These are phyloP conservation scores for Venustaconcha ellipsiformis DNA, from an alignment of 1,140 invertebrate species.

Conservation along the genomic window DNA sequence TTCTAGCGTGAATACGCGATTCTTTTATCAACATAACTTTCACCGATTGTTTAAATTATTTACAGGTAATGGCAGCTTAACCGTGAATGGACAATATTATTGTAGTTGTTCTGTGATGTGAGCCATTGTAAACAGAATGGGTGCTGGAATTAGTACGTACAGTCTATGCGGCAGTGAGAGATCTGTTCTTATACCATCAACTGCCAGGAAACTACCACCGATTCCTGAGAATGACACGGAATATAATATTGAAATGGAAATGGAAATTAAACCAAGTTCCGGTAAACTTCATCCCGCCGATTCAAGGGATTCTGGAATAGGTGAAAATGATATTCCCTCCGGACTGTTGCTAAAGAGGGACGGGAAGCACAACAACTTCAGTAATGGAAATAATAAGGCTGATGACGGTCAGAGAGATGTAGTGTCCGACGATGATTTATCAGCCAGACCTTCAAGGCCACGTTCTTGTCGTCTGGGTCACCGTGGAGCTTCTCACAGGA, in stretches of 20 bases:
- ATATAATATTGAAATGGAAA: conserved; percentile 16
- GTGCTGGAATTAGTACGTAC: conserved; percentile 38
- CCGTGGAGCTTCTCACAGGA: conserved; percentile 28
- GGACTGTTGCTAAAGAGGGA: conserved; percentile 24
- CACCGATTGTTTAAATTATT: no score
- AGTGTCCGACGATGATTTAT: conserved; percentile 13
- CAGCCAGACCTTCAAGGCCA: conserved; percentile 28
- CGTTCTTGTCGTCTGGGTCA: conserved; percentile 45
- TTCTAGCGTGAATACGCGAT: no score
- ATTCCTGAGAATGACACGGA: conserved; percentile 33
- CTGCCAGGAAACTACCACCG: conserved; percentile 31
- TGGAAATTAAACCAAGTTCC: conserved; percentile 28
- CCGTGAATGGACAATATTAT: no score
- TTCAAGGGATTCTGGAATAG: conserved; percentile 46
- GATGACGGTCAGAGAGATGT: conserved; percentile 25
- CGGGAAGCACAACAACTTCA: conserved; percentile 5
- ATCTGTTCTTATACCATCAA: conserved; percentile 40
- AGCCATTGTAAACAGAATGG: conserved; percentile 20
- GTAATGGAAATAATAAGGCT: conserved; percentile 14
- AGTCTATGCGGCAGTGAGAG: conserved; percentile 34
- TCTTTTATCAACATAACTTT: no score
- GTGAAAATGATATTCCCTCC: conserved; percentile 43
- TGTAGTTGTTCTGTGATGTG: no score
- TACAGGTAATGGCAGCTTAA: no score
- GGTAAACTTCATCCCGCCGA: conserved; percentile 44